phyloP scores from a whole-genome alignment of 2,888 invertebrate genomes.

The Trimorus sp. region DNA sequence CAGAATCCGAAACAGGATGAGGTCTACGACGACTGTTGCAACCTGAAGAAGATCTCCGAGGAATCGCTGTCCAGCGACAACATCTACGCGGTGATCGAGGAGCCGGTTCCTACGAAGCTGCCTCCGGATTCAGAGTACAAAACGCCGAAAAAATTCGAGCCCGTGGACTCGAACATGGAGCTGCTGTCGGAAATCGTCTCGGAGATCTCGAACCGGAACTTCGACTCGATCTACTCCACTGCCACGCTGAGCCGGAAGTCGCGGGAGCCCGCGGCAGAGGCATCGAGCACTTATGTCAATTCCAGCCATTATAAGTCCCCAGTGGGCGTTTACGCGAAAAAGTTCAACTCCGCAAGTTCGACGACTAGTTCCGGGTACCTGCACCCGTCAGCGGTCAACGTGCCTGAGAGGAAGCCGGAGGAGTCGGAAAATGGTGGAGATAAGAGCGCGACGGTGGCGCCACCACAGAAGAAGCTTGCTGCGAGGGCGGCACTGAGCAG shows the following conservation, averaged over 20 bases:
- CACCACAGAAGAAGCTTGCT: conserved; percentile 65
- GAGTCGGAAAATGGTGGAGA: conserved; percentile 67
- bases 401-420: conserved; percentile 82
- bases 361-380: conserved; percentile 89
- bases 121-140: conserved; percentile 79
- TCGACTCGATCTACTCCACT: conserved; percentile 93
- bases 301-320: conserved; percentile 83
- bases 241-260: conserved; percentile 85
- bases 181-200: conserved; percentile 92
- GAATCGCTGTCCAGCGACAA: conserved; percentile 87
- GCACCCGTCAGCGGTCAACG: conserved; percentile 87
- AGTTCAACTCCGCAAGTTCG: conserved; percentile 84
- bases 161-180: conserved; percentile 86
- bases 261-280: conserved; percentile 76
- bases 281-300: conserved; percentile 84
- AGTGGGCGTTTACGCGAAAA: conserved; percentile 85
- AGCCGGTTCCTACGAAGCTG: conserved; percentile 84
- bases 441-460: conserved; percentile 70
- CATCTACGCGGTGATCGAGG: conserved; percentile 94
- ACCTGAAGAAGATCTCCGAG: conserved; percentile 85
- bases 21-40: conserved; percentile 90
- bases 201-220: conserved; percentile 92
- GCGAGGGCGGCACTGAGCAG: conserved; percentile 73
- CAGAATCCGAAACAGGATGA: conserved; percentile 83
- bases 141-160: conserved; percentile 80